Conservation (phyloP, 2,888 invertebrate species). For the Tuberolachnus salignus region DNA sequence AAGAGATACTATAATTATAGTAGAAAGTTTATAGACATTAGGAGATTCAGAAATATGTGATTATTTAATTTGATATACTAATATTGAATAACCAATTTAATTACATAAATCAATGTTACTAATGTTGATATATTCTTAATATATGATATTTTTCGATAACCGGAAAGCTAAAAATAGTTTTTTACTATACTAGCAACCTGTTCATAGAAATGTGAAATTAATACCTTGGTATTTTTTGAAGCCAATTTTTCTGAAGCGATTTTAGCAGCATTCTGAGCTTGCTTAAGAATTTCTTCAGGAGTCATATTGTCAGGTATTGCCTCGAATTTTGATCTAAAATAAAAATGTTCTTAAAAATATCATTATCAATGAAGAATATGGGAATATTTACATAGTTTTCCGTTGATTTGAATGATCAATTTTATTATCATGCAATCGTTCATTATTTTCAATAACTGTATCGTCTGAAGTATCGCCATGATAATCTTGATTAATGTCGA, state of each 20-base stretch:
- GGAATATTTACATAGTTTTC: constrained; percentile 44
- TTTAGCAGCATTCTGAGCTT: constrained; percentile 74
- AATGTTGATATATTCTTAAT: too few relatives aligned
- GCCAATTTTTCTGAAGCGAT: constrained; percentile 72
- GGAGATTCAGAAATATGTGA: too few relatives aligned
- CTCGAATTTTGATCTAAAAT: constrained; percentile 69
- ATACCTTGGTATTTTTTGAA: constrained; percentile 51
- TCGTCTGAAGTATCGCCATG: constrained; percentile 52
- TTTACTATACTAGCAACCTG: background rate
- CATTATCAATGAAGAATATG: background rate
- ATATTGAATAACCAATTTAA: too few relatives aligned
- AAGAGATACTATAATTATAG: too few relatives aligned
- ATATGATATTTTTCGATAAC: too few relatives aligned
- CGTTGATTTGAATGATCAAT: constrained; percentile 26
- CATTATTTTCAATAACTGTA: constrained; percentile 47
- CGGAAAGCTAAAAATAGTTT: too few relatives aligned
- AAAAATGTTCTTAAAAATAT: constrained; percentile 4
- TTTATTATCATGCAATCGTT: constrained; percentile 34
- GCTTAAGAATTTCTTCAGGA: constrained; percentile 78
- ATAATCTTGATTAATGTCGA: constrained; percentile 68
- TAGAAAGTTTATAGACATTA: too few relatives aligned
- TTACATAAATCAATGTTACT: too few relatives aligned
- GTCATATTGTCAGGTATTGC: constrained; percentile 77
- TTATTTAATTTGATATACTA: too few relatives aligned
- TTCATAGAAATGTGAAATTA: background rate